Evolutionary conservation across 1,140 invertebrate species (phyloP), one percentile per base, ranked within the genome.

Genomic region (Euborellia annulipes): DNA sequence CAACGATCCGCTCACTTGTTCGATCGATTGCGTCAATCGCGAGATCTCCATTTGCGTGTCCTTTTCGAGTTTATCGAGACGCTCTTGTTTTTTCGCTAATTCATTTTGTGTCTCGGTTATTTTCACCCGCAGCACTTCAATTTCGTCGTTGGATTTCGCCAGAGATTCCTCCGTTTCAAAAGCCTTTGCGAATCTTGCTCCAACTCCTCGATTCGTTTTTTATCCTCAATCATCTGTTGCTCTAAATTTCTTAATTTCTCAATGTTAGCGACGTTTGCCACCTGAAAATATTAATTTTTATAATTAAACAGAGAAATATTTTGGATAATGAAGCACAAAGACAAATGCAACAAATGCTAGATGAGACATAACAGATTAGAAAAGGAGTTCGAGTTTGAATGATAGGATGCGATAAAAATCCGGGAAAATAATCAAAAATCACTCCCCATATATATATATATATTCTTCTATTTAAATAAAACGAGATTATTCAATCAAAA

Each of bases 181-280:
- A 70, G 52, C 50, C 66, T 69, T 32, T 62, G 65, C n/a, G 59
- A 64, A 36, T 72, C 68, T 43, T 54, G 53, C 57, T 75, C 71
- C 0, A 70, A 52, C 30, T 63, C 59, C 53, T 70, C 65, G 7
- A 61, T 49, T 47, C 65, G 60, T 44, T 65, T 62, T 27, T 62
- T 55, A 52, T 73, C 70, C 38, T 66, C 62, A 2, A 56, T 49
- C 6, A 75, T 52, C 45, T 62, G 51, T 40, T 63, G 60, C 51
- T 77, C 66, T n/a, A 76, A 52, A 48, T 72, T 65, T 45, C 65
- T 65, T 43, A 73, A 66, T 59, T 60, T 65, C 37, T 64, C 66
- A 48, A 70, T 62, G 51, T 68, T 62, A 50, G 56, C 59, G 55
- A 63, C 57, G 55, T 68, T 67, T 48, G 61, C 53, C 38, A 63